Evolutionary conservation across 2,888 invertebrate species (phyloP), one percentile per base, ranked within the genome.

Genomic region (Caenorhabditis sp.): DNA sequence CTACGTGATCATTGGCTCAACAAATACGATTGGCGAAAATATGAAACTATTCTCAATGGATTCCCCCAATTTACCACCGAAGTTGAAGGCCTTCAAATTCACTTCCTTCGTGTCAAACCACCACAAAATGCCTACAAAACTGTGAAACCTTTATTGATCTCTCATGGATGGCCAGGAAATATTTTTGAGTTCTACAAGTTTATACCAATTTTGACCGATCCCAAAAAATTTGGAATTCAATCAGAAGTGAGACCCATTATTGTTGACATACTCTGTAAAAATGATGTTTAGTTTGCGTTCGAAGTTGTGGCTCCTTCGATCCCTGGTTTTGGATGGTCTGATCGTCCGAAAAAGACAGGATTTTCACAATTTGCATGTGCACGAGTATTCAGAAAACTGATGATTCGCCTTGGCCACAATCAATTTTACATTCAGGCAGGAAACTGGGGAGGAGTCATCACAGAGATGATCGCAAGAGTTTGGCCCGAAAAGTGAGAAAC

Each of bases 111-210:
- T 83, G 91, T 91, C 0, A 92, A 91, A 82, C 92, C 93, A 0
- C 81, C 81, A 19, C 63, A 83, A n/a, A 72, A 69, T 12, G 75
- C 73, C 17, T 84, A 87, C 62, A 89, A 78, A 59, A 81, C 74
- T 23, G 69, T 79, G 2, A 62, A 71, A 23, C 82, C 94, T 0
- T 77, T 95, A 12, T 87, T 94, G 3, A 66, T 95, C 57, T 87
- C 93, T 21, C 94, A 94, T 81, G 94, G 94, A 23, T 94, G 94
- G 94, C 95, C 94, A 0, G 93, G 94, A 1, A 93, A 93, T 0
- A 88, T 94, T 1, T 90, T 92, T 5, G 94, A 94, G 88, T 94
- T 93, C 88, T 92, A 93, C 85, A 92, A 86, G 63, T 88, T 93
- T 53, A 81, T 89, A 26, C 88, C 89, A 23, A 71, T 88, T 62